Evolutionary conservation across 2,888 invertebrate species (phyloP).

Genomic region (Apamea monoglypha): DNA sequence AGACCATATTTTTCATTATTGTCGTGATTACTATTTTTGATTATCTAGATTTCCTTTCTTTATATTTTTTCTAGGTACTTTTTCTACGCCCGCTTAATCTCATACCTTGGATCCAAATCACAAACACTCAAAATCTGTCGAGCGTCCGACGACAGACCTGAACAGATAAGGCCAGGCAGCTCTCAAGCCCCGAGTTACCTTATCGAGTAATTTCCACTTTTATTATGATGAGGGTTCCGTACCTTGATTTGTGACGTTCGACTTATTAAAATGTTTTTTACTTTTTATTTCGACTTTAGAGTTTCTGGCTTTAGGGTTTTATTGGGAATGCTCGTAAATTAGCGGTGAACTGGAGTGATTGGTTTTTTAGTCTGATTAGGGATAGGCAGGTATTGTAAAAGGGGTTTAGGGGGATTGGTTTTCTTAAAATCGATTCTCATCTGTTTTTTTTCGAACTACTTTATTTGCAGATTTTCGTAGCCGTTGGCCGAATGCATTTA

Average conservation of each 20-base stretch:
- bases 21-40: too few relatives aligned
- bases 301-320: conserved; percentile 39
- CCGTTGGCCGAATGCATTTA: too few relatives aligned
- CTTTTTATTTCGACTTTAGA: conserved; percentile 53
- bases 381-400: neutral
- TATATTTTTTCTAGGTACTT: neutral
- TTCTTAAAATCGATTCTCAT: neutral
- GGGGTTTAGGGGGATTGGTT: neutral
- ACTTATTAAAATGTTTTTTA: conserved; percentile 59
- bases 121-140: conserved; percentile 54
- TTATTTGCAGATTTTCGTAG: neutral
- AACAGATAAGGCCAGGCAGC: conserved; percentile 63
- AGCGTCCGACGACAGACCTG: conserved; percentile 47
- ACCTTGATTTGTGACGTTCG: conserved; percentile 75
- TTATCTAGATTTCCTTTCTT: too few relatives aligned
- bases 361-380: conserved; percentile 42
- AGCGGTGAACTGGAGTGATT: conserved; percentile 43
- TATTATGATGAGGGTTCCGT: conserved; percentile 81
- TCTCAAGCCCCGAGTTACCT: conserved; percentile 66
- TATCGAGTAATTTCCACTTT: conserved; percentile 73
- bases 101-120: conserved; percentile 36
- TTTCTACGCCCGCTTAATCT: conserved; percentile 19
- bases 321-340: conserved; percentile 59
- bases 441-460: neutral
- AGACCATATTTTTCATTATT: too few relatives aligned